Percentiles rank a stretch among this genome's conserved stretches.
Conservation (phyloP, 92 coral and sea anemone genomes). For the Zoanthus sansibaricus region DNA sequence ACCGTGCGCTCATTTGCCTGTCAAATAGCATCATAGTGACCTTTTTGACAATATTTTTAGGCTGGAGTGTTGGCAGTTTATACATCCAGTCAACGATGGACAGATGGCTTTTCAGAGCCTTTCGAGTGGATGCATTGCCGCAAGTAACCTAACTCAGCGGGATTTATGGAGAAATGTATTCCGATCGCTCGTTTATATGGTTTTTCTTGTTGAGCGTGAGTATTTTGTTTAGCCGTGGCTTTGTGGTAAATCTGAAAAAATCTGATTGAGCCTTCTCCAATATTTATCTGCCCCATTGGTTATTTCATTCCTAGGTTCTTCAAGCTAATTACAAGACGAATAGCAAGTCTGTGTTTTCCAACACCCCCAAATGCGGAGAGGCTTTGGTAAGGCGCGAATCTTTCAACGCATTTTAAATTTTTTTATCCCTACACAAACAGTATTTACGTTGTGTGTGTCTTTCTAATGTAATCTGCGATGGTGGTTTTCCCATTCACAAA, state of each 20-base stretch:
- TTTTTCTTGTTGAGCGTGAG: slow-evolving; percentile 25
- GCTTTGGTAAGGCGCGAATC: slow-evolving; percentile 39
- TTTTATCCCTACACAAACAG: slow-evolving; percentile 8
- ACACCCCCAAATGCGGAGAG: slow-evolving; percentile 39
- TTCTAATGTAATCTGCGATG: slow-evolving; percentile 69
- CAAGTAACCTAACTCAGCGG: slow-evolving; percentile 2
- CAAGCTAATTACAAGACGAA: slow-evolving; percentile 34
- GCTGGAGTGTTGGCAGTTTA: slow-evolving; percentile 79
- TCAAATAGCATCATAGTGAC: slow-evolving; percentile 69
- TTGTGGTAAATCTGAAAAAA: slow-evolving; percentile 24
- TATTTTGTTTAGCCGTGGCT: neutral
- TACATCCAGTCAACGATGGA: slow-evolving; percentile 53
- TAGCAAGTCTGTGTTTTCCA: slow-evolving; percentile 20
- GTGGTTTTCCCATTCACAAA: slow-evolving; percentile 66
- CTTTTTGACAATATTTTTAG: slow-evolving; percentile 70
- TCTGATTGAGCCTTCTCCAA: neutral
- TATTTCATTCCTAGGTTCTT: slow-evolving; percentile 25
- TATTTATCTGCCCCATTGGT: neutral
- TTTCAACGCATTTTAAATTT: neutral
- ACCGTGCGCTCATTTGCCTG: slow-evolving; percentile 59
- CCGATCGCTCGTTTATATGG: slow-evolving; percentile 36
- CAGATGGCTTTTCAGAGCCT: slow-evolving; percentile 70
- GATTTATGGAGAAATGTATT: slow-evolving; percentile 40
- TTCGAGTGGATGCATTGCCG: slow-evolving; percentile 12
- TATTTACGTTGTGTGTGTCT: slow-evolving; percentile 21